Conservation (phyloP, 2,888 invertebrate species). For the Hetaerina titia region DNA sequence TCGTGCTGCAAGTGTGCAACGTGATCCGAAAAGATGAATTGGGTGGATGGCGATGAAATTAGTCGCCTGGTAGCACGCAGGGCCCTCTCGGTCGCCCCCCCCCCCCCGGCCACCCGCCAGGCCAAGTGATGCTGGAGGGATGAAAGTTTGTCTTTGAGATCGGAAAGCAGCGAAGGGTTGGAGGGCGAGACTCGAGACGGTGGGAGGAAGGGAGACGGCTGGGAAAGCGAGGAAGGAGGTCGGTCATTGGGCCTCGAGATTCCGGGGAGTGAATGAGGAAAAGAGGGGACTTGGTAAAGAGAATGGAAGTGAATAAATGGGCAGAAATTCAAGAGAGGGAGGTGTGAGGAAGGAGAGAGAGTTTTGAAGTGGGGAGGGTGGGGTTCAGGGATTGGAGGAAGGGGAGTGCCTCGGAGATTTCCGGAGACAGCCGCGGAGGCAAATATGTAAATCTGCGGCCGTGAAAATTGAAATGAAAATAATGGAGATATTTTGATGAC, state of each 20-base stretch:
- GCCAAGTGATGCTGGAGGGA: too few species aligned
- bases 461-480: constrained; percentile 8
- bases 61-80: too few species aligned
- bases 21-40: too few species aligned
- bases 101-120: too few species aligned
- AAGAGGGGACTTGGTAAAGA: neutral
- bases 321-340: neutral
- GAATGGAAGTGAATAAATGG: neutral
- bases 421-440: too few species aligned
- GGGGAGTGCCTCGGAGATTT: neutral
- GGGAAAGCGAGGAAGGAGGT: neutral
- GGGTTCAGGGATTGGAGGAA: neutral
- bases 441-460: neutral
- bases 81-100: too few species aligned
- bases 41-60: too few species aligned
- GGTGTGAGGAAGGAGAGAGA: neutral
- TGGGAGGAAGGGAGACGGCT: neutral
- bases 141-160: too few species aligned
- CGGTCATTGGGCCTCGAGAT: neutral
- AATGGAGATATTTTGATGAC: neutral
- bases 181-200: neutral
- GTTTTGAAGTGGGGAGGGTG: neutral
- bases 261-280: neutral
- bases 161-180: neutral
- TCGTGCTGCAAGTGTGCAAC: too few species aligned